Percentiles rank a stretch among this genome's conserved stretches.
phyloP scores from a whole-genome alignment of 2,888 invertebrate species.

The Macaria liturata region DNA sequence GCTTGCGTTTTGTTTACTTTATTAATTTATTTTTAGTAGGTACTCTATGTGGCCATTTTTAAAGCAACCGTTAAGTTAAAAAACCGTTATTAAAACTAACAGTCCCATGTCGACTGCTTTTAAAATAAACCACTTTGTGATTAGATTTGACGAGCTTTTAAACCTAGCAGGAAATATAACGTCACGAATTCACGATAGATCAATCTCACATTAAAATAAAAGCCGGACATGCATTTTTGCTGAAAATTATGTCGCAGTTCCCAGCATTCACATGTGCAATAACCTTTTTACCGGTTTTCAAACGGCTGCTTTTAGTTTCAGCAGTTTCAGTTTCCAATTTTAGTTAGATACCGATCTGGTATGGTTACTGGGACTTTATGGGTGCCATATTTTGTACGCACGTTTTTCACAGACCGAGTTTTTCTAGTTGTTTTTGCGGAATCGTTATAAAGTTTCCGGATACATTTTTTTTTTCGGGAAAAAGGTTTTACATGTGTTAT shows the following conservation, averaged over 20 bases:
- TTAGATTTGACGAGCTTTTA: no score
- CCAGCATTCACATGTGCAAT: not conserved
- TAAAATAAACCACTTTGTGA: no score
- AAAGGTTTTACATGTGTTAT: no score
- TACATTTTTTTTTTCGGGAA: not conserved
- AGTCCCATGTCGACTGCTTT: no score
- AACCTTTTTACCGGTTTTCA: slow-evolving; percentile 11
- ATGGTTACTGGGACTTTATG: slow-evolving; percentile 32
- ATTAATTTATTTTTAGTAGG: no score
- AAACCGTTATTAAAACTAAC: no score
- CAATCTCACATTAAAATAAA: not conserved
- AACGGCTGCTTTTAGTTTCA: slow-evolving; percentile 8
- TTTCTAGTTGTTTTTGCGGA: slow-evolving; percentile 8
- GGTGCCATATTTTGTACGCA: slow-evolving; percentile 25
- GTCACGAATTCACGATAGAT: not conserved
- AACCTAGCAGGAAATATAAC: no score
- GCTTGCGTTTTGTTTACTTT: no score
- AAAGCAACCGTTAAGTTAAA: no score
- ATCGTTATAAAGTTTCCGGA: not conserved
- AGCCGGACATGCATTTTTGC: not conserved
- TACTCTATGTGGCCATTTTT: no score
- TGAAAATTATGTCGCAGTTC: not conserved
- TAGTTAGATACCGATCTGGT: slow-evolving; percentile 30
- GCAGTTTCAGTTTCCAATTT: slow-evolving; percentile 20
- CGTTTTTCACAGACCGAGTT: slow-evolving; percentile 18